Base-by-base conservation (phyloP, 2,888 invertebrate genomes). In the Monopis laevigella region DNA sequence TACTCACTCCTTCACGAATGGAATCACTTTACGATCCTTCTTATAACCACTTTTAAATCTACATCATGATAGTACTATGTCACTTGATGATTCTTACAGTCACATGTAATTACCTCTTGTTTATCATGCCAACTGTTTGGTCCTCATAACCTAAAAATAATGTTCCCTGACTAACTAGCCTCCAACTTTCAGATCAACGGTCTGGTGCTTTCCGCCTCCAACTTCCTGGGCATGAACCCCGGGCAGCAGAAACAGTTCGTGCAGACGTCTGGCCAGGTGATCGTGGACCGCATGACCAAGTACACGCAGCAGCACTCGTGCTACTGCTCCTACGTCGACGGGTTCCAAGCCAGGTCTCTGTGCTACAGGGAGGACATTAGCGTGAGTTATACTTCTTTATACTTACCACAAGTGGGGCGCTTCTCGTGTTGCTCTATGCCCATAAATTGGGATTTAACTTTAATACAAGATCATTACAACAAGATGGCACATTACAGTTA, bases 201-300 rank as follows among this genome's bases (percentile, higher is more conserved):
- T 13, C 80, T 86, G 10, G 82, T 87, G 7, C 88, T 89, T 70
- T 86, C 87, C 5, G 66, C 84, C 2, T 73, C 75, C 45, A 86
- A 85, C 65, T 87, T 85, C 80, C 46, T 71, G 40, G 66, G 66
- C 1, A 64, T 82, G 42, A 83, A 84, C 53, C 66, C 82, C 1
- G 82, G 71, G 8, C 83, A 84, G 48, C 84, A 82, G 67, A 86
- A 87, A 60, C 83, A 84, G 62, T 88, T 80, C 68, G 48, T 86
- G 17, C 82, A 83, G 52, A 73, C 86, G 0, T 80, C 83, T 0
- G 61, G 80, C 1, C 58, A 65, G 28, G 72, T 75, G 48, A 72
- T 85, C 51, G 59, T 61, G 26, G 65, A 74, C 41, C 58, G 64
- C 29, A 45, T 84, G 47, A 49, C 70, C 12, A 62, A 55, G 10